Base-by-base conservation (phyloP, 1,140 invertebrate species). In the Zaprionus camerounensis region DNA sequence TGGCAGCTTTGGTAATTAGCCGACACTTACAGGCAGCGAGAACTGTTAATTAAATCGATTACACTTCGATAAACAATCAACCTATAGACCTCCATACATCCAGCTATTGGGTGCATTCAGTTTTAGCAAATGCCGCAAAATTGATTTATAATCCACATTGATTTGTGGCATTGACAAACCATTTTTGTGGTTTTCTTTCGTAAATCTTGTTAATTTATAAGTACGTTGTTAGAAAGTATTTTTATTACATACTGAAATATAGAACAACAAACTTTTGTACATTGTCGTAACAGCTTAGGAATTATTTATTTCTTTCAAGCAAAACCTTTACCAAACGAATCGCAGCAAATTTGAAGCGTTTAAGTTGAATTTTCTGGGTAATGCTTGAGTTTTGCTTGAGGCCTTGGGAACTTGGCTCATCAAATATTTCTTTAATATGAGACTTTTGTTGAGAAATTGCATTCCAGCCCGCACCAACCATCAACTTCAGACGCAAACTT, bases 1-100 rank as follows among this genome's bases (percentile, higher is more conserved):
- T 87, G 73, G 51, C 80, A 81, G 78, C 63, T 84, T 78, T 75
- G 26, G 57, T 88, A 87, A 87, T 87, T 88, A 88, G 74, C 77
- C 78, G 78, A 78, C 83, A 84, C 61, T 70, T 73, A 69, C 84
- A 81, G 74, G 68, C 70, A 72, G 65, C 24, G 46, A 22, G 46
- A 70, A 58, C 67, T 76, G 71, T 67, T 88, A 87, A 81, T 87
- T 78, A 87, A 88, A 84, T 87, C 64, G 78, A 70, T 84, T 71
- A 78, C 82, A 85, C 78, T 44, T 38, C 69, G 59, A 53, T 84
- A 56, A 56, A 22, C 58, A 74, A 13, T 24, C 51, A 74, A 24
- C 20, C 11, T 51, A 13, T 24, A 53, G 55, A 15, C 24, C 62
- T n/a, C 9, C 9, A 38, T 31, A 28, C 38, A 58, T 20, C 49